These are phyloP conservation scores for Daubentonia madagascariensis DNA, from an alignment of 2,113 vertebrate genomes.

Conservation along the genomic window DNA sequence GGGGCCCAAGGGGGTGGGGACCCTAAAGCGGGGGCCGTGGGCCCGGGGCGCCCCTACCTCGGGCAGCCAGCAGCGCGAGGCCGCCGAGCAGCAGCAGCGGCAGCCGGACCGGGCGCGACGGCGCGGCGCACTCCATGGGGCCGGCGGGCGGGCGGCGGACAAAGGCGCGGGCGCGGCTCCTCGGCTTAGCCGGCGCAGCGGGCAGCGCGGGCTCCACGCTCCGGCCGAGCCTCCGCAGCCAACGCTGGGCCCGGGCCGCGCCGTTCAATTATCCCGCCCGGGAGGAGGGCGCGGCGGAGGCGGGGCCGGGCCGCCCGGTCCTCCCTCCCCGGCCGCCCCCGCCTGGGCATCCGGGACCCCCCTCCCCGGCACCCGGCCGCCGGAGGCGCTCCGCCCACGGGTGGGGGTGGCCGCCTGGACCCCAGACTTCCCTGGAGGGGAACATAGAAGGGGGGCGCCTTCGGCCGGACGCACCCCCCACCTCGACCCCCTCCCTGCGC, in stretches of 20 bases:
- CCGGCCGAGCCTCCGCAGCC: constrained; percentile 62
- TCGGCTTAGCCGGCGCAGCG: background rate
- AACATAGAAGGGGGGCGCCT: background rate
- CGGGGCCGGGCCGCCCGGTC: background rate
- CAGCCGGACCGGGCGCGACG: background rate
- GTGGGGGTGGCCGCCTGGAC: background rate
- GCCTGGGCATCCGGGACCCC: background rate
- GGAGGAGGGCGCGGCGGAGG: constrained; percentile 67
- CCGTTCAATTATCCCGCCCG: constrained; percentile 78
- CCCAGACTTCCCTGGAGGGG: background rate
- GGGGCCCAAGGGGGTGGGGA: background rate
- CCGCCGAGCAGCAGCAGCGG: constrained; percentile 63
- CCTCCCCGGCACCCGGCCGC: rapidly evolving
- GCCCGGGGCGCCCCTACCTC: constrained; percentile 61
- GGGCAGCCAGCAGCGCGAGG: constrained; percentile 68
- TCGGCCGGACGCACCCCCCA: background rate
- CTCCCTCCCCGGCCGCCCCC: background rate
- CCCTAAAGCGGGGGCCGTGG: background rate
- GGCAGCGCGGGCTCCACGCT: background rate
- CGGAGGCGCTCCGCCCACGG: background rate
- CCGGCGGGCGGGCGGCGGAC: background rate
- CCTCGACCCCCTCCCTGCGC: background rate
- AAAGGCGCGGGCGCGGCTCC: constrained; percentile 28
- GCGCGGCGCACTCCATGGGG: constrained; percentile 59
- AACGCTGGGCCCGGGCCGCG: constrained; percentile 26